Evolutionary conservation across 2,888 invertebrate species (phyloP), one percentile per base, ranked within the genome.

Genomic region (Schizotus pectinicornis): DNA sequence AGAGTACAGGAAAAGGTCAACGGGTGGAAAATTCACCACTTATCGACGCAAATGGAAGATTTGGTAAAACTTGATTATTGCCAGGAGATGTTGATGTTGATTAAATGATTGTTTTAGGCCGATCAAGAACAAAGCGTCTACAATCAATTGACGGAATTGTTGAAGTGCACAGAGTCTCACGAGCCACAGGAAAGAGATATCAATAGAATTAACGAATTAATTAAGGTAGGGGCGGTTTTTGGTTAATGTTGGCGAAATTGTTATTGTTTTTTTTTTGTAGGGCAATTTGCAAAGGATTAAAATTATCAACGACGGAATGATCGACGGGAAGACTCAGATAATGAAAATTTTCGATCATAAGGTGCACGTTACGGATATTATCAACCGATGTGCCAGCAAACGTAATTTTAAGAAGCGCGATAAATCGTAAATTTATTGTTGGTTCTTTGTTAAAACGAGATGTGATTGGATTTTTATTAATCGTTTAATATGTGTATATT

Each of bases 211-310:
- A 86, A 83, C 71, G 88, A 88, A 76, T 77, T 88, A 45, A 82
- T 88, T 50, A 88, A 87, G 82, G 88, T 63, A 48, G 56, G 52
- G 6, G 37, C 43, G 38, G 32, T 53, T 41, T 38, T 46, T 35
- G 48, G 14, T 8, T 32, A 53, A 57, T 14, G 7, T 11, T 42
- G 3, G 37, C n/a, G 33, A 35, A 7, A 42, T 54, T 61, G 6
- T 34, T 7, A 22, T 32, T 48, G 13, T 34, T 50, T 41, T 58
- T 30, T 47, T 49, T 50, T 67, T 84, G 39, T 83, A 97, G 92
- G 96, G 95, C 47, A 96, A 96, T 80, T 90, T 95, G 78, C 97
- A 98, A 81, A 86, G 97, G 50, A 94, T 95, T 78, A 94, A 91
- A 82, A 90, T 96, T 61, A 92, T 96, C 38, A 90, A 91, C 63